Conservation (phyloP, 2,113 vertebrate species). For the Atlantisia rogersi region DNA sequence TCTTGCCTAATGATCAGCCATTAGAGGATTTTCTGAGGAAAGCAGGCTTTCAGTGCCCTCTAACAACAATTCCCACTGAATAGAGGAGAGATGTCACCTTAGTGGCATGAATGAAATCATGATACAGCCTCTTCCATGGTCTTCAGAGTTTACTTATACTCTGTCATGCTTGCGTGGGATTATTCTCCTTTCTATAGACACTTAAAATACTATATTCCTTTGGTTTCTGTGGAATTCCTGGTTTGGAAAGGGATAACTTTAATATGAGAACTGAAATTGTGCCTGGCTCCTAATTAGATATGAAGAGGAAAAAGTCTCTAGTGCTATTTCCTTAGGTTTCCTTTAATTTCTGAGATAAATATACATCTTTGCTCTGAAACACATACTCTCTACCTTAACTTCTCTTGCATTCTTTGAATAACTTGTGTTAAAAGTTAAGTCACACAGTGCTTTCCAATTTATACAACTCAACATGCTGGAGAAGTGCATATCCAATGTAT, state of each 20-base stretch:
- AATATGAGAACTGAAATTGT: not conserved
- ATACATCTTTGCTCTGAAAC: not conserved
- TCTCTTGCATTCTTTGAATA: not conserved
- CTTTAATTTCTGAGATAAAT: not conserved
- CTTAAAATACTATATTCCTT: not conserved
- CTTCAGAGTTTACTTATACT: not conserved
- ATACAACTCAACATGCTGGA: not conserved
- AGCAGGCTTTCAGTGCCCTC: not conserved
- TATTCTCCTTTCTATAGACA: not conserved
- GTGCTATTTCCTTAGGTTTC: not conserved
- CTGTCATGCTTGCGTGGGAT: not conserved
- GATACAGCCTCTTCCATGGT: not conserved
- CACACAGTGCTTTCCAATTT: not conserved
- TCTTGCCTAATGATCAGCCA: not conserved
- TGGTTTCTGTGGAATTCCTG: not conserved
- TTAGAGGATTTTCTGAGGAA: not conserved
- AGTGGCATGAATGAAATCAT: not conserved
- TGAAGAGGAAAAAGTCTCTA: not conserved
- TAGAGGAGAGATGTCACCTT: not conserved
- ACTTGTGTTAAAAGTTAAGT: constrained; percentile 4
- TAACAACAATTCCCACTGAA: not conserved
- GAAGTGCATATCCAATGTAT: not conserved
- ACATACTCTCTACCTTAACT: not conserved
- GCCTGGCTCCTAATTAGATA: not conserved
- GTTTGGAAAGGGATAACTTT: not conserved